Percentiles rank a stretch among this genome's conserved stretches.
phyloP scores from a whole-genome alignment of 2,797 vertebrate genomes.

The Astyanax mexicanus region DNA sequence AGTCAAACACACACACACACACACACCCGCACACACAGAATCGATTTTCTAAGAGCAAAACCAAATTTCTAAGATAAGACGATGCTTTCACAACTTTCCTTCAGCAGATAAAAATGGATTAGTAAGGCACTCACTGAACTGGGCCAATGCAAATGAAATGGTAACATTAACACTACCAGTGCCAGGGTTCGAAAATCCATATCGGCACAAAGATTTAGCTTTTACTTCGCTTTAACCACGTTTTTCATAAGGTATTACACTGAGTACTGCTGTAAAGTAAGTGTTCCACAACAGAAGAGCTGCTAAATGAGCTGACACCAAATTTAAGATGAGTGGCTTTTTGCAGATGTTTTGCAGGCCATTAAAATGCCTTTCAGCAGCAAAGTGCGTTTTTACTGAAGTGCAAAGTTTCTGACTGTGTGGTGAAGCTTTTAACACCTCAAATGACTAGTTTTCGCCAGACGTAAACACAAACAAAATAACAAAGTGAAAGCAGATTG shows the following conservation, averaged over 20 bases:
- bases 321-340: neutral
- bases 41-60: neutral
- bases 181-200: neutral
- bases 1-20: neutral
- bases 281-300: neutral
- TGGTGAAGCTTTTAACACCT: neutral
- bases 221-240: neutral
- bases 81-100: neutral
- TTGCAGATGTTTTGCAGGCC: neutral
- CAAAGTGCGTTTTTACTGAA: neutral
- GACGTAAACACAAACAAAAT: neutral
- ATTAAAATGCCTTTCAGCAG: neutral
- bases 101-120: neutral
- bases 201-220: neutral
- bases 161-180: neutral
- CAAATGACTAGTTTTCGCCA: neutral
- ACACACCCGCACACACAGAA: neutral
- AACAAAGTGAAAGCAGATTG: neutral
- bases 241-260: neutral
- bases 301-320: neutral
- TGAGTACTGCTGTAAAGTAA: neutral
- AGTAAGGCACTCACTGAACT: constrained; percentile 3
- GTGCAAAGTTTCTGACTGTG: neutral
- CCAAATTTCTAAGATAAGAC: neutral
- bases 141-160: neutral